Base-by-base conservation (phyloP, 2,113 vertebrate species). In the Semicossyphus pulcher region DNA sequence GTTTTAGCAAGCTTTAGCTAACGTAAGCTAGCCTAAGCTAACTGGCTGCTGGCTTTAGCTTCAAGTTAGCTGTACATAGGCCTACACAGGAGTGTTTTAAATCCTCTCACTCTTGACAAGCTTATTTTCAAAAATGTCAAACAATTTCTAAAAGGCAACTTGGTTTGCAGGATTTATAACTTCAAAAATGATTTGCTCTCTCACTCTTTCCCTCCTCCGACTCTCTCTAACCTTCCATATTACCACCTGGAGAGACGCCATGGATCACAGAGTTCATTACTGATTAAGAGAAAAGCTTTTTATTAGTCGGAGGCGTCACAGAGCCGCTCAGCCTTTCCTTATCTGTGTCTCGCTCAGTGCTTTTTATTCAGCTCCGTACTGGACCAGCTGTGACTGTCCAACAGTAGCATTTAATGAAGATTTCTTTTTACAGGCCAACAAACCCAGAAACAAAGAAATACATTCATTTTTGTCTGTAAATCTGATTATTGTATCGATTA, bases 241-340 rank as follows among this genome's bases (percentile, higher is more conserved):
- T 51, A 74, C 10, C 37, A 64, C 82, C 67, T 66, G 59, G 76
- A 78, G 56, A 65, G 61, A 9, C 15, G 59, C 45, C 51, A 51
- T 23, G 39, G 70, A 76, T 64, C 61, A 72, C 31, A 63, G 64
- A 70, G 79, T 62, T 89, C 66, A 80, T 65, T 62, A 31, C 48
- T 41, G 72, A 78, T 84, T 75, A 69, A 80, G 57, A 80, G 52
- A 61, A 79, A 81, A 63, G 81, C 64, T 86, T 68, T n/a, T 62
- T 49, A 69, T 62, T 57, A 72, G 58, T 70, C 26, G 14, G 70
- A 63, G 42, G 23, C 28, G 10, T 72, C 14, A 42, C 26, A 23
- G 45, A 69, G 71, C 63, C 12, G 36, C 60, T 78, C 64, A 18
- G n/a, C 7, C 31, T 4, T 36, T 25, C n/a, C n/a, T 68, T 60